Evolutionary conservation across 2,888 invertebrate species (phyloP), one percentile per base, ranked within the genome.

Genomic region (Drosophila multiciliata): DNA sequence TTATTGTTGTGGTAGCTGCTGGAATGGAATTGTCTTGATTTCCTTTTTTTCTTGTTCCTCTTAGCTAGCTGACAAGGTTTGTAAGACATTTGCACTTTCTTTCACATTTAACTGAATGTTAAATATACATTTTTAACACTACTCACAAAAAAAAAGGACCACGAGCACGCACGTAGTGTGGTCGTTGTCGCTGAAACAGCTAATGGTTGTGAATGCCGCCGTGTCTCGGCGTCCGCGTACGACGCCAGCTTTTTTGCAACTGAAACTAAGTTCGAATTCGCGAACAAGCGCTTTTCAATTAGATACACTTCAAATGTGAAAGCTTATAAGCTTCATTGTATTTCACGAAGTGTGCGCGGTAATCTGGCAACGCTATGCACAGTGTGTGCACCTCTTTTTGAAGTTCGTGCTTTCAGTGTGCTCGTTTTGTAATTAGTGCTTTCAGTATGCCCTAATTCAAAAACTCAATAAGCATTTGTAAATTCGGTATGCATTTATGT

Each of bases 241-340:
- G 65, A 69, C 77, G 77, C 68, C 23, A 69, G 69, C 78, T 77
- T 81, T 45, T 77, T 77, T 76, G 78, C 81, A 76, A 78, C 81
- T 81, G 81, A 81, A 78, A 77, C 81, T 69, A 29, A 69, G 48
- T 78, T 78, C 78, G 81, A 80, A 80, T 66, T 69, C 48, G 50
- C 77, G 62, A 62, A 68, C n/a, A 64, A 71, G 55, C 80, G 52
- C 54, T 66, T 77, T 80, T 60, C 60, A 68, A 66, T 80, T 58
- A 63, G 78, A 72, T 78, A 76, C 73, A 73, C 65, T 54, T 58
- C 20, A 72, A 66, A 75, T 61, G 53, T 63, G 57, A 55, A 80
- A 80, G 76, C 71, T 76, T 33, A 23, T 42, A 23, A 78, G 65
- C 80, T 72, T 64, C 36, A 49, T 38, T 50, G 33, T 12, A 29